Conservation (phyloP, 2,113 vertebrate species). For the Lepisosteus osseus region DNA sequence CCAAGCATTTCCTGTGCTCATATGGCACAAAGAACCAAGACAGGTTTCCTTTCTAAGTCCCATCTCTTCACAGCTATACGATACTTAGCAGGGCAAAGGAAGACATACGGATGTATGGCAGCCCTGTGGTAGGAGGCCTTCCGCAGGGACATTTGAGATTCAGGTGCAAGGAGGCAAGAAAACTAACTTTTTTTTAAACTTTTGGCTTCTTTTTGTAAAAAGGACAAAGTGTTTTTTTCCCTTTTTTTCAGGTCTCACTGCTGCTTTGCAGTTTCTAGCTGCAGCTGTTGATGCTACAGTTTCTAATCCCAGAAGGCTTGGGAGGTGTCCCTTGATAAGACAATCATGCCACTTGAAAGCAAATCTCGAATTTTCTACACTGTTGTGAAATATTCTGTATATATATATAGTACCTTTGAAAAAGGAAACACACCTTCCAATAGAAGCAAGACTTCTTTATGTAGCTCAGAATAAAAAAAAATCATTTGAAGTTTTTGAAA, state of each 20-base stretch:
- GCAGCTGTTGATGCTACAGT: constrained; percentile 17
- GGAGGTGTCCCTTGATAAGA: constrained; percentile 19
- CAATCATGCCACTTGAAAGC: constrained; percentile 22
- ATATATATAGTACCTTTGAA: constrained; percentile 2
- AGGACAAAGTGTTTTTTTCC: constrained; percentile 3
- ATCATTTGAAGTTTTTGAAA: background rate
- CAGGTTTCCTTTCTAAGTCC: too few relatives aligned
- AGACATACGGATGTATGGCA: too few relatives aligned
- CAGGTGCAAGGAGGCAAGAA: too few relatives aligned
- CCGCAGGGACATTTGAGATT: too few relatives aligned
- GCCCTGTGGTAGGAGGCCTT: too few relatives aligned
- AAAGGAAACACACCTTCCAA: too few relatives aligned
- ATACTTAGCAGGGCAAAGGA: too few relatives aligned
- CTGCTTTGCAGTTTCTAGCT: background rate
- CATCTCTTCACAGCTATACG: too few relatives aligned
- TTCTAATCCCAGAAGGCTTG: constrained; percentile 22
- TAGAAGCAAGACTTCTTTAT: too few relatives aligned
- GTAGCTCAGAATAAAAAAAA: background rate
- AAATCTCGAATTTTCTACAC: constrained; percentile 12
- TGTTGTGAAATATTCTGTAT: constrained; percentile 16
- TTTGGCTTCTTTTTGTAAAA: background rate
- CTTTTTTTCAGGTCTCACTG: constrained; percentile 16
- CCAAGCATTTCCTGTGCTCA: too few relatives aligned
- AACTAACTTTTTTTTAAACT: background rate
- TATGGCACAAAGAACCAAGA: too few relatives aligned